Evolutionary conservation across 2,888 invertebrate species (phyloP), one percentile per base, ranked within the genome.

Genomic region (Epinotia ramella): DNA sequence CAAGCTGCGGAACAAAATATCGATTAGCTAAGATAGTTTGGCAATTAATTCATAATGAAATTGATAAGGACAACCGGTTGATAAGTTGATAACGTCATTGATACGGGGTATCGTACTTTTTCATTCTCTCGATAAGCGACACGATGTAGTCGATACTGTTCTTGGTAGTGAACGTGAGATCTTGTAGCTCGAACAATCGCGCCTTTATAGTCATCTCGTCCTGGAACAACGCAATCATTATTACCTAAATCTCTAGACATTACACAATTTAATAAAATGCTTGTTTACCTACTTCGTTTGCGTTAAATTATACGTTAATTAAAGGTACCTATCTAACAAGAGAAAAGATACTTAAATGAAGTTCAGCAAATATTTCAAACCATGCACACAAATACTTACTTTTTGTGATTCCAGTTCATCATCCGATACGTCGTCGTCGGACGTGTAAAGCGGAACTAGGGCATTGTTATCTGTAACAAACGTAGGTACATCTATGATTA

Each of bases 111-210:
- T 87, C 92, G 88, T 86, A 94, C 94, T 94, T 93, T 75, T 88
- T 89, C 63, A 94, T 76, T 78, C 91, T 91, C 79, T 94, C 93
- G n/a, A 92, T 78, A 24, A 93, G 81, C 1, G 94, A 90, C 16
- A 92, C 92, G 16, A 94, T 84, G 79, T 90, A 94, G 81, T 94
- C 94, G 65, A 94, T 94, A 53, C 91, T 88, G 76, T 91, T 91
- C 81, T 94, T 94, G 66, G 94, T 94, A 1, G 93, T 93, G n/a
- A 94, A 87, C 66, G 94, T 94, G 73, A 94, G 84, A 79, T 94
- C 94, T 83, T 94, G 93, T 1, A 94, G 87, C 77, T 88, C 89
- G 63, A 84, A 84, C 18, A 94, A 78, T 16, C 93, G 86, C 33
- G 85, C 89, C 82, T 91, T 92, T 66, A 94, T 86, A 11, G 93